These are phyloP conservation scores for Fissipunctia ypsillon DNA, from an alignment of 2,888 invertebrate genomes.

Conservation along the genomic window DNA sequence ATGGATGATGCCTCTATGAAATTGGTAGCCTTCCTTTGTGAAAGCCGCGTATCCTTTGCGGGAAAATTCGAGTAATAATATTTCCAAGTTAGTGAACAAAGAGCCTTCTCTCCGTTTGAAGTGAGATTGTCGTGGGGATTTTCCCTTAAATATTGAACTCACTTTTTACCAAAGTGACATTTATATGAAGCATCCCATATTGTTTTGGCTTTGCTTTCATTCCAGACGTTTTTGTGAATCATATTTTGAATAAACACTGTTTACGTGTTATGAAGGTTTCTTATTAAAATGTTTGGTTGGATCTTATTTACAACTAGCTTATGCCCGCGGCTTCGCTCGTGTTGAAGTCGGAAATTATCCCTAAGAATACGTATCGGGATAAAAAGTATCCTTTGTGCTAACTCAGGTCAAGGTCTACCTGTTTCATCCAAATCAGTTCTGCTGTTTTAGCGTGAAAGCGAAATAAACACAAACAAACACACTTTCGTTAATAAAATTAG, in stretches of 20 bases:
- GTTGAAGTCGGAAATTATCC: too few relatives aligned
- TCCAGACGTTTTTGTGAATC: conserved; percentile 40
- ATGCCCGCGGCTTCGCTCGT: too few relatives aligned
- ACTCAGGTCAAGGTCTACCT: too few relatives aligned
- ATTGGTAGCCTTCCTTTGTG: conserved; percentile 80
- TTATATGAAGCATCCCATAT: conserved; percentile 66
- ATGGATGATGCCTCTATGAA: conserved; percentile 77
- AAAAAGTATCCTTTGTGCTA: too few relatives aligned
- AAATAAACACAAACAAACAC: too few relatives aligned
- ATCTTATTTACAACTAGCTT: not conserved
- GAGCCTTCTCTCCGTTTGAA: conserved; percentile 77
- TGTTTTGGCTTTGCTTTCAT: conserved; percentile 59
- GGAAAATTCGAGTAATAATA: conserved; percentile 84
- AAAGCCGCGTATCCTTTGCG: conserved; percentile 77
- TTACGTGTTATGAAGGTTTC: conserved; percentile 37
- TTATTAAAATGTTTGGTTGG: conserved; percentile 39
- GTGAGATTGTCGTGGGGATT: conserved; percentile 76
- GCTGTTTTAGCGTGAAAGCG: too few relatives aligned
- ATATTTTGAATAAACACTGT: conserved; percentile 49
- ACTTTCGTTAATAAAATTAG: too few relatives aligned
- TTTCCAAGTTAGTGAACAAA: conserved; percentile 86
- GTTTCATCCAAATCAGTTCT: too few relatives aligned
- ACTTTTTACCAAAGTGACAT: conserved; percentile 70
- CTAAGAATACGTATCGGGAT: too few relatives aligned
- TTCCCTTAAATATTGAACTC: conserved; percentile 74